Percentiles rank a stretch among this genome's conserved stretches.
Conservation (phyloP, 2,888 invertebrate genomes). For the Drosophila algonquin region DNA sequence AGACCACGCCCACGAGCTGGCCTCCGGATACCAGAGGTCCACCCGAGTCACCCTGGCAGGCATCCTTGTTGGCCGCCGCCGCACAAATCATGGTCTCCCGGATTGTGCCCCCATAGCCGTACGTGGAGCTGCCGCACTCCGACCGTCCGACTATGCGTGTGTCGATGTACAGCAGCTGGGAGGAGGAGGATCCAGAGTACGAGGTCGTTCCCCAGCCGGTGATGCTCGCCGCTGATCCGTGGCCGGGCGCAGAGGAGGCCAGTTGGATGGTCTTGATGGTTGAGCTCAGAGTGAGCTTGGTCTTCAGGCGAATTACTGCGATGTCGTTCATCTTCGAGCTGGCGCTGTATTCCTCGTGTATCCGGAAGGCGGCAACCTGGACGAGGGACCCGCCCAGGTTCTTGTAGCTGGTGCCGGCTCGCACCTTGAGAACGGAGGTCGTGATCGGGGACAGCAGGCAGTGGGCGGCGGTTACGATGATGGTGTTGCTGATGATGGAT, state of each 20-base stretch:
- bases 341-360: constrained; percentile 40
- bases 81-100: constrained; percentile 74
- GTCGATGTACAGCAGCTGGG: constrained; percentile 41
- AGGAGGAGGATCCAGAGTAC: constrained; percentile 31
- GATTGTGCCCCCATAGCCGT: constrained; percentile 75
- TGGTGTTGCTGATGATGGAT: constrained; percentile 84
- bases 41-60: constrained; percentile 81
- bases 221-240: constrained; percentile 39
- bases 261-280: constrained; percentile 46
- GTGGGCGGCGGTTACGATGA: constrained; percentile 87
- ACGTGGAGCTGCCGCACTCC: constrained; percentile 83
- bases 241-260: constrained; percentile 45
- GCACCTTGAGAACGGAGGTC: constrained; percentile 26
- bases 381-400: constrained; percentile 38
- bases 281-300: constrained; percentile 28
- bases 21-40: constrained; percentile 74
- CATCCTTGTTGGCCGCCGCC: constrained; percentile 59
- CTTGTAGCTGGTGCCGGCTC: constrained; percentile 48
- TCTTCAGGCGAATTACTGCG: constrained; percentile 44
- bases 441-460: constrained; percentile 80
- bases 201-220: constrained; percentile 58
- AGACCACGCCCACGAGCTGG: constrained; percentile 75
- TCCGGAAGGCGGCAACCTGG: constrained; percentile 35
- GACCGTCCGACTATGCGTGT: constrained; percentile 50
- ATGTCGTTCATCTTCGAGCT: constrained; percentile 42